Evolutionary conservation across 1,140 invertebrate species (phyloP), one percentile per base, ranked within the genome.

Genomic region (Pseudachorutes palmiensis): DNA sequence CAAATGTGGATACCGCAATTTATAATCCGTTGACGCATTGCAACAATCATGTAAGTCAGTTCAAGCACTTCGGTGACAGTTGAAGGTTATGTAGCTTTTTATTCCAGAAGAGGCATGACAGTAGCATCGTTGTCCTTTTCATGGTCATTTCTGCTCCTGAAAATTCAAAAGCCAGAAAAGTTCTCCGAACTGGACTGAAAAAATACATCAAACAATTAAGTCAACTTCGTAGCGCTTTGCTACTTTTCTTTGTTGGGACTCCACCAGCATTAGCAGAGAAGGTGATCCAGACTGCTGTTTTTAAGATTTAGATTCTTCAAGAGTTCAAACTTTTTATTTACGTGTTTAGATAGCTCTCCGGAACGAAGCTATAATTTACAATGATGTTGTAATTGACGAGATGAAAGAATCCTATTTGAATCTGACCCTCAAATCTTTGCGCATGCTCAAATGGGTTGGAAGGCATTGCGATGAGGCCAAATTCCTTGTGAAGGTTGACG

Each of bases 371-470:
- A 28, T 66, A 16, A 33, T 28, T 1, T 26, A 79, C 67, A 70
- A 75, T 41, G 80, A 81, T 62, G 69, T 82, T 16, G 71, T 80
- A 31, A 76, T 80, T 57, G 75, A 74, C 24, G 77, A 78, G 51
- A 78, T 81, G 58, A 60, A 75, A 29, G 80, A 81, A 61, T 71
- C 72, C 22, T 81, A 81, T 68, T 76, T 78, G 59, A 81, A 81
- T 51, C 78, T 82, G 32, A 82, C 80, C 1, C 69, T 80, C 24
- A 81, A 81, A 65, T 78, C 79, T 2, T 72, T 82, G 58, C 66
- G 75, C 24, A 75, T 75, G 30, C 69, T 81, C 16, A 75, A 79
- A 41, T 81, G 79, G 79, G 69, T 73, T 19, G 19, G 33, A 5
- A 32, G 62, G 24, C 57, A 69, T 64, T 82, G 79, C 71, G 67